Evolutionary conservation across 2,113 vertebrate species (phyloP).

Genomic region (Boleophthalmus pectinirostris): DNA sequence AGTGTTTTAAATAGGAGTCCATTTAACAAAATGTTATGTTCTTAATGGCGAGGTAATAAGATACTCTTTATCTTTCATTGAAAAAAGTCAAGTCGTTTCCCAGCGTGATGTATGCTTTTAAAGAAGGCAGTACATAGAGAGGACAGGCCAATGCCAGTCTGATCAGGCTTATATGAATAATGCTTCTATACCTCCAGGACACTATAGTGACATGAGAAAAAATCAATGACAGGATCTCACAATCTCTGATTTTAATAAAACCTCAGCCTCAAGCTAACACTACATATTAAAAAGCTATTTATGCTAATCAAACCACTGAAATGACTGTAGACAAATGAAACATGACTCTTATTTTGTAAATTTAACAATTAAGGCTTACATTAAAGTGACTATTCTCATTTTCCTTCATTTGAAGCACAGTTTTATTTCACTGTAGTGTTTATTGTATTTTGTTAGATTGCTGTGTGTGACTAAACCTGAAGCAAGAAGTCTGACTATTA

Average conservation of each 20-base stretch:
- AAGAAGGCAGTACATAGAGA: constrained; percentile 37
- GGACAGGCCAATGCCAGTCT: constrained; percentile 37
- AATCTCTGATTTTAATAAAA: constrained; percentile 32
- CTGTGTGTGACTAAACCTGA: no score
- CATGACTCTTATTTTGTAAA: no score
- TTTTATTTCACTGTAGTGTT: no score
- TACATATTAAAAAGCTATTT: neutral
- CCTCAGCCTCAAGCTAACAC: constrained; percentile 11
- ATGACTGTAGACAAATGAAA: neutral
- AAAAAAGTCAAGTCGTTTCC: constrained; percentile 66
- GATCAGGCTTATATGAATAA: constrained; percentile 34
- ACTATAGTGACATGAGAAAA: constrained; percentile 24
- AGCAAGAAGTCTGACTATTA: no score
- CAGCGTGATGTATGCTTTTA: constrained; percentile 62
- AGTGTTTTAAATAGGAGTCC: constrained; percentile 79
- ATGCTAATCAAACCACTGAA: neutral
- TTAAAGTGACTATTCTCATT: no score
- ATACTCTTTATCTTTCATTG: constrained; percentile 76
- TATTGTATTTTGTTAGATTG: no score
- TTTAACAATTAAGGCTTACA: no score
- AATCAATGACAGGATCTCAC: constrained; percentile 39
- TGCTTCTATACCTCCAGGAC: constrained; percentile 33
- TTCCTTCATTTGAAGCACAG: no score
- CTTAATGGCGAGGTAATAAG: constrained; percentile 80
- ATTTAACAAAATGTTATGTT: constrained; percentile 79